Evolutionary conservation across 2,888 invertebrate species (phyloP), one percentile per base, ranked within the genome.

Genomic region (Homarus gammarus): DNA sequence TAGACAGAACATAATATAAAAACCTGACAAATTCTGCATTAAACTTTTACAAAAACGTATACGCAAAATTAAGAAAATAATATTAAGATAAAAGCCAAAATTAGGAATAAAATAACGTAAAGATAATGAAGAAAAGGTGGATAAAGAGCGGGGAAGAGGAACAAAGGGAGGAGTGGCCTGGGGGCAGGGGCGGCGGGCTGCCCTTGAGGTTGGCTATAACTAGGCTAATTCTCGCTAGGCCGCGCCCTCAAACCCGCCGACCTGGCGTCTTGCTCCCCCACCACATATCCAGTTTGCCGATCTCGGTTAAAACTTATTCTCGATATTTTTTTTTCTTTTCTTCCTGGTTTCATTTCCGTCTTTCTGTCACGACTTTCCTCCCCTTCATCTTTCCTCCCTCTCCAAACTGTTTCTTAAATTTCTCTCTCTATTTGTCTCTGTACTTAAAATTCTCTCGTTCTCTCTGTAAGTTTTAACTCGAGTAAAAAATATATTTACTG

Each of bases 201-300:
- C n/a, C 27, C 64, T 64, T 27, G 18, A 56, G 5, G 15, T 5
- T 22, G 64, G 64, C 64, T 64, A 64, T 64, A 64, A 64, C 64
- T 27, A 64, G 64, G 64, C 64, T 64, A 64, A 64, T 64, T 64
- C 64, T 27, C 64, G 64, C 27, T 27, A 31, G 27, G 27, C n/a
- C 64, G 27, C 22, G 64, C 27, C 64, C 64, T 64, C 64, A 64
- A 64, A 64, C 64, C 22, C 64, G 64, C 64, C 64, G 64, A 64
- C 22, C 27, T 64, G 64, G 64, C 64, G 64, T 64, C 27, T 64
- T 64, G 27, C 27, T 64, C 27, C 8, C 27, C 64, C 27, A 27
- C 64, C 64, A 64, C 64, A 64, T 27, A 64, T n/a, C 64, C 64
- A 64, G n/a, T 64, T 64, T 64, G 64, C 18, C n/a, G 64, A 27